These are phyloP conservation scores for Wiebesia pumilae DNA, from an alignment of 1,140 invertebrate species.

Conservation along the genomic window DNA sequence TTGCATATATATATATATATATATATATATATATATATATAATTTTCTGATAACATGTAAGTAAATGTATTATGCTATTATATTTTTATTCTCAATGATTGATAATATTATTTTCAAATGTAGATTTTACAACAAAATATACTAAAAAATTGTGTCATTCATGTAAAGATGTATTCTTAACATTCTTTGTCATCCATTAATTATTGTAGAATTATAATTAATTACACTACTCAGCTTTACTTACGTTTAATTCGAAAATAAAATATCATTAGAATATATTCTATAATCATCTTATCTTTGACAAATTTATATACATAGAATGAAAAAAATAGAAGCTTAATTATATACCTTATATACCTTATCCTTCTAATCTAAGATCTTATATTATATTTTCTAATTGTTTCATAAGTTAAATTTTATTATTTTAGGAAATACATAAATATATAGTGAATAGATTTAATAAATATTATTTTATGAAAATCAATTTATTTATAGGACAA, in stretches of 20 bases:
- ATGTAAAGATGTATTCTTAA: neutral
- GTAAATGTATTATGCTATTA: neutral
- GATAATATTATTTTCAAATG: neutral
- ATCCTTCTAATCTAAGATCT: neutral
- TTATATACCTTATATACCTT: neutral
- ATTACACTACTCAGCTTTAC: neutral
- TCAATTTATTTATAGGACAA: no score
- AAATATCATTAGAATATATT: neutral
- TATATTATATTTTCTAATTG: neutral
- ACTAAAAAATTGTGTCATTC: neutral
- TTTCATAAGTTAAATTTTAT: neutral
- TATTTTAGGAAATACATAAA: neutral
- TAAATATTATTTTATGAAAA: no score
- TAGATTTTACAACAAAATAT: neutral
- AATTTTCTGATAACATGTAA: neutral
- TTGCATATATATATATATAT: no score
- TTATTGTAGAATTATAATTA: neutral
- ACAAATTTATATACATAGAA: neutral
- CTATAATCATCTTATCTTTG: neutral
- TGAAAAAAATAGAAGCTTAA: neutral
- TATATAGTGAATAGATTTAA: no score
- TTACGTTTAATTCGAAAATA: neutral
- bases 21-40: no score
- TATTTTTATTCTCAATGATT: no score
- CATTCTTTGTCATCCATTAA: neutral